Percentiles rank a stretch among this genome's conserved stretches.
phyloP scores from a whole-genome alignment of 2,888 invertebrate species.

The Diabrotica balteata region DNA sequence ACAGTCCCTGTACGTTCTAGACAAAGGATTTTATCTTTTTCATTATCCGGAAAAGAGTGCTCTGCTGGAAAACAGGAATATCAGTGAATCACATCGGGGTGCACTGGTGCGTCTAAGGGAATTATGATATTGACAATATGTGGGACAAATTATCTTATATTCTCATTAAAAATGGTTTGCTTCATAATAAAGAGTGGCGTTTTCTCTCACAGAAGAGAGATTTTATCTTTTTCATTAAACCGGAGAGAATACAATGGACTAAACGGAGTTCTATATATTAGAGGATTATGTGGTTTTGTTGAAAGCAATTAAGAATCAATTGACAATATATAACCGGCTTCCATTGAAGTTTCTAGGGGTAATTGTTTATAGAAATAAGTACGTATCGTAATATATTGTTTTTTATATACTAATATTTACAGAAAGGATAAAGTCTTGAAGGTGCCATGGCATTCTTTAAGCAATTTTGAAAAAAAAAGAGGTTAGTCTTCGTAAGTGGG shows the following conservation, averaged over 20 bases:
- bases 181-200: conserved; percentile 4
- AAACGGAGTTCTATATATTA: no score
- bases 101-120: conserved; percentile 10
- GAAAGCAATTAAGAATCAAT: no score
- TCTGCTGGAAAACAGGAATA: conserved; percentile 12
- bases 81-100: conserved; percentile 22
- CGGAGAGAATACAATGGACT: not conserved
- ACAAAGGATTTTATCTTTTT: conserved; percentile 28
- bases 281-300: no score
- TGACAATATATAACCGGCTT: no score
- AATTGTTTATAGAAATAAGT: no score
- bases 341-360: no score
- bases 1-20: conserved; percentile 5
- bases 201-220: not conserved
- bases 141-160: conserved; percentile 9
- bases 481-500: no score
- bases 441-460: no score
- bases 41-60: conserved; percentile 23
- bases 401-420: no score
- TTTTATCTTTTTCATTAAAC: conserved; percentile 9
- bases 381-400: no score
- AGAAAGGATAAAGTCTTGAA: no score
- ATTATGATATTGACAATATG: conserved; percentile 15
- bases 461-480: no score
- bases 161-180: conserved; percentile 10